These are phyloP conservation scores for Automeris io DNA, from an alignment of 2,888 invertebrate species.

Conservation along the genomic window DNA sequence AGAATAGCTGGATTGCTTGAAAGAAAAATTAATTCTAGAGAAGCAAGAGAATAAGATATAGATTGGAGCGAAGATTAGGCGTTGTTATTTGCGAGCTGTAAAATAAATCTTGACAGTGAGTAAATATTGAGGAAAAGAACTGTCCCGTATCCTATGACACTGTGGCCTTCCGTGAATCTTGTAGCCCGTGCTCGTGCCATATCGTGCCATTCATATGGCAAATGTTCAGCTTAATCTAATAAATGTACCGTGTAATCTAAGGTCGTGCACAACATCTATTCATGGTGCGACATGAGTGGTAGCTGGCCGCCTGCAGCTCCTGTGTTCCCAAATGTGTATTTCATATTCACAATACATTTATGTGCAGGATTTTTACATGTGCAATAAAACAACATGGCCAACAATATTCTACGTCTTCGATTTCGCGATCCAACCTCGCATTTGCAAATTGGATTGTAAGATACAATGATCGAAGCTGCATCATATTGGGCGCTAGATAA, in stretches of 20 bases:
- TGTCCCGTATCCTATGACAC: conserved; percentile 43
- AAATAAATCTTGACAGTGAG: conserved; percentile 39
- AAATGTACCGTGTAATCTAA: conserved; percentile 31
- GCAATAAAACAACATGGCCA: conserved; percentile 53
- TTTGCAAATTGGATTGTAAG: conserved; percentile 20
- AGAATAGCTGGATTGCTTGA: conserved; percentile 20
- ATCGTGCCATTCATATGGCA: conserved; percentile 37
- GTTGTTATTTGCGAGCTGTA: conserved; percentile 71
- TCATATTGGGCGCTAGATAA: conserved; percentile 56
- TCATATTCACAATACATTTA: conserved; percentile 39
- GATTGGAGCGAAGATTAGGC: conserved; percentile 72
- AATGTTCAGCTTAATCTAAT: conserved; percentile 31
- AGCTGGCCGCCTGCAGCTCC: conserved; percentile 72
- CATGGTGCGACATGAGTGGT: conserved; percentile 56
- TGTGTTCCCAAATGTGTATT: conserved; percentile 43
- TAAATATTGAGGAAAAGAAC: conserved; percentile 37
- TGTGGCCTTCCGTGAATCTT: conserved; percentile 40
- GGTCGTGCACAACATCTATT: conserved; percentile 58
- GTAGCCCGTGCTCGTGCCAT: conserved; percentile 57
- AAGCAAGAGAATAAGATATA: conserved; percentile 65
- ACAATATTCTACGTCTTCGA: conserved; percentile 55
- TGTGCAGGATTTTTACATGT: conserved; percentile 65
- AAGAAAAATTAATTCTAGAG: conserved; percentile 46
- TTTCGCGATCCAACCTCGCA: conserved; percentile 24
- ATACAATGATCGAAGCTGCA: conserved; percentile 57